These are phyloP conservation scores for Calcarius ornatus DNA, from an alignment of 2,113 vertebrate genomes.

Conservation along the genomic window DNA sequence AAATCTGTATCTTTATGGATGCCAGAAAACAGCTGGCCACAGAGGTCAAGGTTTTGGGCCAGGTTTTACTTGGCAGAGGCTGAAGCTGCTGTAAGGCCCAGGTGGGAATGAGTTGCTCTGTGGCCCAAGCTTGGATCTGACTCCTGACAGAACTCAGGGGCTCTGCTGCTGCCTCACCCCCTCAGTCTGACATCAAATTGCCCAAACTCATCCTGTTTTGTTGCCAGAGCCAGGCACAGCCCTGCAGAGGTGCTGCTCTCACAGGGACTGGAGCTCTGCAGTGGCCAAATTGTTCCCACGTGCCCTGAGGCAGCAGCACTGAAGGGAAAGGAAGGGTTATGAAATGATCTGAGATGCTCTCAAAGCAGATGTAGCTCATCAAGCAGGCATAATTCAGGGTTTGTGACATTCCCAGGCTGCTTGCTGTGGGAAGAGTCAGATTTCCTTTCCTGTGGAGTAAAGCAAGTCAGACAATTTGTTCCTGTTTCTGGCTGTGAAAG, in stretches of 20 bases:
- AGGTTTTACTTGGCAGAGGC: neutral
- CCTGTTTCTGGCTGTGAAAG: neutral
- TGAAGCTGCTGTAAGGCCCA: neutral
- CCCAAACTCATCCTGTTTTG: neutral
- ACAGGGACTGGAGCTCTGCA: neutral
- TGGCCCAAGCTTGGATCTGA: neutral
- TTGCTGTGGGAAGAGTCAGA: neutral
- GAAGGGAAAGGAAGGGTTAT: neutral
- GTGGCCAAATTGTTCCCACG: neutral
- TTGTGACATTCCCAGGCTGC: neutral
- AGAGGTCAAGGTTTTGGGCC: neutral
- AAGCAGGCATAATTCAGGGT: neutral
- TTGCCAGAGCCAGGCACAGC: neutral
- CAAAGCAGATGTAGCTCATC: neutral
- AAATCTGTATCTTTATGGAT: neutral
- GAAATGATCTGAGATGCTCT: neutral
- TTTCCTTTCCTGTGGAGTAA: neutral
- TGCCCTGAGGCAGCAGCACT: accelerated
- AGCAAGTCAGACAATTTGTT: neutral
- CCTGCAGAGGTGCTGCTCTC: neutral
- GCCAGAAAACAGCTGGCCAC: neutral
- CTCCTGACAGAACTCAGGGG: neutral
- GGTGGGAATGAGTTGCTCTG: neutral
- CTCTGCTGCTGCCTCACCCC: neutral
- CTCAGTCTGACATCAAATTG: neutral